phyloP scores from a whole-genome alignment of 2,113 vertebrate species.

The Archocentrus centrarchus region DNA sequence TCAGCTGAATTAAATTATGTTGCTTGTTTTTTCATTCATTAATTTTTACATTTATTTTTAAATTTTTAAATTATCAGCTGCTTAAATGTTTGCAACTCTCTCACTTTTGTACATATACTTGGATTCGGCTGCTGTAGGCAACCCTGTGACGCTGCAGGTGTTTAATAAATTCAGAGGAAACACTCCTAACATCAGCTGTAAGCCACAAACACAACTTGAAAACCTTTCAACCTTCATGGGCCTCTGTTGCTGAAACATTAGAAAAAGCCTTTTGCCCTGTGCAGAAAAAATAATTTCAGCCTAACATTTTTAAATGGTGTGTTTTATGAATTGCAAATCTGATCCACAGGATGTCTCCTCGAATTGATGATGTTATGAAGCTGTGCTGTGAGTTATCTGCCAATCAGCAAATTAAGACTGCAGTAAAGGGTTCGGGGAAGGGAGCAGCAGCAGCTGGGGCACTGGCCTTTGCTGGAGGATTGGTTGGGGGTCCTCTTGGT shows the following conservation, averaged over 20 bases:
- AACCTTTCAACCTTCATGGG: background rate
- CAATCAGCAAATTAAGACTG: constrained; percentile 83
- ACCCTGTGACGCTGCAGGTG: background rate
- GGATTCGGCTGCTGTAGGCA: background rate
- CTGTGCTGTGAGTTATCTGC: constrained; percentile 86
- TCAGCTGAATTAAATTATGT: background rate
- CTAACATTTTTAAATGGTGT: background rate
- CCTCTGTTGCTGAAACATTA: background rate
- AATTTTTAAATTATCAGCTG: rapidly evolving
- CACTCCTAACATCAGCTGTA: background rate
- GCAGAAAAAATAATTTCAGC: no score
- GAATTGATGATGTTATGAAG: constrained; percentile 81
- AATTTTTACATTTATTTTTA: background rate
- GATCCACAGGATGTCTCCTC: constrained; percentile 79
- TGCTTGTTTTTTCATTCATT: background rate
- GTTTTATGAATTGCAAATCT: background rate
- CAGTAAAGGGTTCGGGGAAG: constrained; percentile 83
- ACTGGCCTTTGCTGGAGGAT: constrained; percentile 86
- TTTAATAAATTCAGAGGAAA: background rate
- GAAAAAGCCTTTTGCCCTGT: background rate
- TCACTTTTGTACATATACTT: no score
- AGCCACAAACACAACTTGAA: background rate
- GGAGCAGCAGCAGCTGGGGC: constrained; percentile 84
- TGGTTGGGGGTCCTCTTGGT: constrained; percentile 89
- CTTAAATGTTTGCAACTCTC: background rate